A percentile compares a stretch with the other conserved stretches of the same genome.
Conservation (phyloP, 2,888 invertebrate genomes). For the Euproctis similis region DNA sequence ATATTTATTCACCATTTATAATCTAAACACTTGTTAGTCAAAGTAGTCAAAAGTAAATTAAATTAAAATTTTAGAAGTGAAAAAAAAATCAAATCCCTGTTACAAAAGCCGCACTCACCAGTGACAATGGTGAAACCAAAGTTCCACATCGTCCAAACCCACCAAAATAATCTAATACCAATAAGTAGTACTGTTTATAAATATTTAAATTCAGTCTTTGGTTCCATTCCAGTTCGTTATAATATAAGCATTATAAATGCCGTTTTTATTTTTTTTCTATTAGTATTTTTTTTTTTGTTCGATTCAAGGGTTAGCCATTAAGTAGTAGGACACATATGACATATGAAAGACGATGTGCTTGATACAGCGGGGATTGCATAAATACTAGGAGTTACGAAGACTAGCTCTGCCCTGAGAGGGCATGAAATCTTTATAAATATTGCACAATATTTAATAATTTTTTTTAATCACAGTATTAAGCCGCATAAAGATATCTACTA, state of each 20-base stretch:
- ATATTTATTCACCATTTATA: too few relatives aligned
- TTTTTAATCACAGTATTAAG: slow-evolving; percentile 58
- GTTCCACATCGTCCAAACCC: slow-evolving; percentile 29
- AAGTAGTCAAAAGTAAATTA: too few relatives aligned
- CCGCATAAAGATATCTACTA: slow-evolving; percentile 51
- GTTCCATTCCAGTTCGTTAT: slow-evolving; percentile 57
- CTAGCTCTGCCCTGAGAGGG: slow-evolving; percentile 41
- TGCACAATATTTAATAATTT: slow-evolving; percentile 60
- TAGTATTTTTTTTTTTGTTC: slow-evolving; percentile 41
- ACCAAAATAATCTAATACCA: slow-evolving; percentile 54
- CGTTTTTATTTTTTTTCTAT: slow-evolving; percentile 36
- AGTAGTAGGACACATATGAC: slow-evolving; percentile 36
- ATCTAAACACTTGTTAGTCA: too few relatives aligned
- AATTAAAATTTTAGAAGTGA: too few relatives aligned
- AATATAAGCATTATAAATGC: slow-evolving; percentile 40
- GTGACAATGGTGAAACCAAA: slow-evolving; percentile 23
- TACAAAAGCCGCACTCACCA: too few relatives aligned
- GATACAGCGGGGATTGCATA: slow-evolving; percentile 22
- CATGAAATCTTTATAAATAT: slow-evolving; percentile 44
- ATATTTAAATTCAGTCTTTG: slow-evolving; percentile 66
- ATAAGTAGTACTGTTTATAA: slow-evolving; percentile 53
- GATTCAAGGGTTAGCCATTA: slow-evolving; percentile 24
- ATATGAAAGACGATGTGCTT: slow-evolving; percentile 37
- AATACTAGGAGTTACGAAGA: slow-evolving; percentile 30
- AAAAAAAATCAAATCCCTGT: too few relatives aligned